Evolutionary conservation across 2,888 invertebrate species (phyloP), one percentile per base, ranked within the genome.

Genomic region (Lasioglossum villosulum): DNA sequence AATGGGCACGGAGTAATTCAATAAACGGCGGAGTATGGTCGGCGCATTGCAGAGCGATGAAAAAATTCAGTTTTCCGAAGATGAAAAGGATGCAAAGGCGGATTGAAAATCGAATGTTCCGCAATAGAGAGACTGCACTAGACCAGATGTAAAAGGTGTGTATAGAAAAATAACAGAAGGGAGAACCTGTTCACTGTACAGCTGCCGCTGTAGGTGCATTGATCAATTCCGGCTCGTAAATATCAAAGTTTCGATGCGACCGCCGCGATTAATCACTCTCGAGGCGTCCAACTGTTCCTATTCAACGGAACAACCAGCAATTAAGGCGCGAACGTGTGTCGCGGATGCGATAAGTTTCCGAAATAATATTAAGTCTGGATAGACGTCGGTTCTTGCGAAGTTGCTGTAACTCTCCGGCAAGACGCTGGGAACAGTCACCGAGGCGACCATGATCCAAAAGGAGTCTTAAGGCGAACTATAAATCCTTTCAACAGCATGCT

Each of bases 301-400:
- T 66, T 34, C 19, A 66, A 4, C 19, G 66, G 23, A 66, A 66
- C 66, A 66, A 66, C 66, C 48, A 37, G 52, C 52, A 74, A 74
- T 74, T 74, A 74, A 52, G 4, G 34, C 52, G 73, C 37, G 73
- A 52, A 6, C 1, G 74, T 52, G 37, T 37, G n/a, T n/a, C 52
- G 48, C 34, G 37, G 52, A 39, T 27, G 16, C 16, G 39, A 56
- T 75, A 56, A 75, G 52, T 56, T 75, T 59, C 6, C 56, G 27
- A 39, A 75, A 56, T 74, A 74, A 52, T 56, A 56, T 39, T 52
- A 37, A 74, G 45, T 59, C 63, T 14, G 39, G n/a, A 19, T 30
- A 42, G 56, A 27, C 39, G 66, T 39, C 56, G 72, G 45, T 59
- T 78, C 59, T 42, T n/a, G 39, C 39, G 30, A 72, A 78, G 34